Conservation (phyloP, 2,888 invertebrate genomes). For the Nineta flava region DNA sequence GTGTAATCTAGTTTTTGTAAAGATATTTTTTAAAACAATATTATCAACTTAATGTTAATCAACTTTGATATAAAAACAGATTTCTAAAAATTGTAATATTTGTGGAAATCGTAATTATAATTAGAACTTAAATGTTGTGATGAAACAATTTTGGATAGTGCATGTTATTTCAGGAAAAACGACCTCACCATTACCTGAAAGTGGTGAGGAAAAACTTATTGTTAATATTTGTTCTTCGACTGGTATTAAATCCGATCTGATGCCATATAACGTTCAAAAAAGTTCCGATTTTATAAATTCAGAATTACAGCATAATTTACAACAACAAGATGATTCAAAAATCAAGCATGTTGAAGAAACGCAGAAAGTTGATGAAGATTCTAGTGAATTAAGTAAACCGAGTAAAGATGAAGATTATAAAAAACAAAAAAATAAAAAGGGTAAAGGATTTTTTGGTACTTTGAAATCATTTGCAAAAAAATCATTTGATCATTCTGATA, state of each 20-base stretch:
- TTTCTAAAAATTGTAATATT: not conserved
- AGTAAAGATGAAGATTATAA: constrained; percentile 5
- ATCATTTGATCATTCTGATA: constrained; percentile 26
- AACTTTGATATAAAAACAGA: too few species aligned
- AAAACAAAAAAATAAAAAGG: constrained; percentile 22
- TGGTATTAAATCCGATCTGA: not conserved
- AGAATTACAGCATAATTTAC: not conserved
- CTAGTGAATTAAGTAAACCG: constrained; percentile 11
- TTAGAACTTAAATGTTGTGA: not conserved
- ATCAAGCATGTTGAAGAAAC: constrained; percentile 8
- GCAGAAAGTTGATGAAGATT: constrained; percentile 12
- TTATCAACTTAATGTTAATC: not conserved
- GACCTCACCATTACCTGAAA: constrained; percentile 19
- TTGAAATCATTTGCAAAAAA: constrained; percentile 26
- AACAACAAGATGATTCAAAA: not conserved
- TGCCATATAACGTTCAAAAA: not conserved
- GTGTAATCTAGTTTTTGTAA: not conserved
- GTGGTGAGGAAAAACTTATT: constrained; percentile 2
- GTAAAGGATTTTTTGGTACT: constrained; percentile 25
- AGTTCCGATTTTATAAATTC: not conserved
- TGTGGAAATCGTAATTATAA: not conserved
- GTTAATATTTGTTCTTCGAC: not conserved
- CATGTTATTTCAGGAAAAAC: constrained; percentile 31
- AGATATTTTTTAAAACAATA: not conserved
- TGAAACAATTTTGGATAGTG: constrained; percentile 10